phyloP scores from a whole-genome alignment of 2,113 vertebrate species.

The Tychaedon coryphoeus region DNA sequence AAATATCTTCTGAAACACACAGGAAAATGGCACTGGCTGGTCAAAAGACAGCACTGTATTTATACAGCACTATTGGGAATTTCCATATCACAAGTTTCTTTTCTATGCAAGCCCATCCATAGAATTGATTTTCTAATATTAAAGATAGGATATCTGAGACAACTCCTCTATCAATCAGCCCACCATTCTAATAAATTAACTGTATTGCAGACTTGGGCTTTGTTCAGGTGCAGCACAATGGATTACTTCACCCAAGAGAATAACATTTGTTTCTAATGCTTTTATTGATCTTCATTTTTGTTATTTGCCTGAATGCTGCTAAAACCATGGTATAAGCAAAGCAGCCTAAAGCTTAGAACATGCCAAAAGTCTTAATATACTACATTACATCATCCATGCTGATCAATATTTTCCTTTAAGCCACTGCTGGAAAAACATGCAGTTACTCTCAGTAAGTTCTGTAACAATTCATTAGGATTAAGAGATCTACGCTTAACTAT shows the following conservation, averaged over 20 bases:
- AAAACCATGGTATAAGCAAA: slow-evolving; percentile 3
- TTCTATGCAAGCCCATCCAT: background rate
- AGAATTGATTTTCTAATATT: background rate
- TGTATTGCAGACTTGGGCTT: slow-evolving; percentile 42
- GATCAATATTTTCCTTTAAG: slow-evolving; percentile 37
- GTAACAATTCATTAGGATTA: background rate
- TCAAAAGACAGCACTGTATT: background rate
- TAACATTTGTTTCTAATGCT: slow-evolving; percentile 54
- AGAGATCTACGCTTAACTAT: background rate
- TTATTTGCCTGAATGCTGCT: slow-evolving; percentile 41
- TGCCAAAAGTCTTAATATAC: background rate
- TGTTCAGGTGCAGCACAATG: slow-evolving; percentile 16
- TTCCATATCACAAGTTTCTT: background rate
- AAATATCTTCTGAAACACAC: background rate
- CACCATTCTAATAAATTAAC: background rate
- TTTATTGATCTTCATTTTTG: slow-evolving; percentile 53
- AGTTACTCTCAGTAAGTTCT: slow-evolving; percentile 12
- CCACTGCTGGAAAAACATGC: background rate
- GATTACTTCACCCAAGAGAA: slow-evolving; percentile 1
- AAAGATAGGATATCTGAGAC: background rate
- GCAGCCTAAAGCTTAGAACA: background rate
- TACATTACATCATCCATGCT: background rate
- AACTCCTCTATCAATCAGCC: background rate
- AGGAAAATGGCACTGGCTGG: background rate
- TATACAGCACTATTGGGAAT: background rate